Evolutionary conservation across 2,797 vertebrate genomes (phyloP), one percentile per base, ranked within the genome.

Genomic region (Hemibagrus guttatus): DNA sequence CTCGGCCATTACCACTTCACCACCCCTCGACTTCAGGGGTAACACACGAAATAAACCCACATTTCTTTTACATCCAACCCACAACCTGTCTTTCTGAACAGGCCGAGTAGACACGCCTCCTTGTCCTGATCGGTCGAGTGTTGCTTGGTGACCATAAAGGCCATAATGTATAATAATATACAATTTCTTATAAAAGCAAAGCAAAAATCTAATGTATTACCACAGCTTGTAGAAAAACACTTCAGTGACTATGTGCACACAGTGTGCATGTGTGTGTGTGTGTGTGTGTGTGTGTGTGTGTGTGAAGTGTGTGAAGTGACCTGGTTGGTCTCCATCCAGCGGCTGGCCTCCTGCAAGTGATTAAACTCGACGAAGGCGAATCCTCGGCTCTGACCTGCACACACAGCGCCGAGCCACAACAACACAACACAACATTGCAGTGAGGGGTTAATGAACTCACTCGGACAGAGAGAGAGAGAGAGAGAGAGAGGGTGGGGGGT

Each of bases 301-400:
- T 96, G 96, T n/a, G n/a, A n/a, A n/a, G n/a, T 96, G 93, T 94
- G 95, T 95, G 96, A 96, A 97, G 97, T 97, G 97, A 97, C 97
- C 97, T 97, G 97, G 96, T 97, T 97, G 97, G 96, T 97, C 96
- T 97, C 97, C 97, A 97, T 97, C 97, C 97, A 97, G 95, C 96
- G 94, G 94, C 96, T 96, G 95, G 97, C 97, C 95, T 97, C 97
- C 97, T 98, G 97, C 96, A 98, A 97, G 96, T 97, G 95, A 97
- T 97, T 97, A 97, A 98, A 97, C 96, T 97, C 97, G 96, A 97
- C 96, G 96, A 97, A 97, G 97, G 97, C 97, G 97, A 98, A 98
- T 97, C 97, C 97, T 95, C 97, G 96, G 96, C 97, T 98, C 96
- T 98, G 97, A 96, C 97, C 97, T 97, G 96, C 96, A 96, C 94